A percentile compares a stretch with the other conserved stretches of the same genome.
Conservation (phyloP, 2,113 vertebrate genomes). For the Cygnus buccinator region DNA sequence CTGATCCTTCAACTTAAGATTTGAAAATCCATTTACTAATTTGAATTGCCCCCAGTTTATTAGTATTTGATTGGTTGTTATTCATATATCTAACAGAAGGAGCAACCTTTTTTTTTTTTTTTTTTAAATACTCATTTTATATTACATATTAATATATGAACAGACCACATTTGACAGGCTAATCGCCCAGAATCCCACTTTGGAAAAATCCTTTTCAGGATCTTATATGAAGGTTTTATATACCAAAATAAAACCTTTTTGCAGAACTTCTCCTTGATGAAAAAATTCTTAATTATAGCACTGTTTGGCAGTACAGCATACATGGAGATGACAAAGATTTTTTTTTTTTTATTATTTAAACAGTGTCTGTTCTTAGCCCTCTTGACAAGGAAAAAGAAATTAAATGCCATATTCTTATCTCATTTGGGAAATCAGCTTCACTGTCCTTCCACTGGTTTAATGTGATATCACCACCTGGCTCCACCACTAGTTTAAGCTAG, state of each 20-base stretch:
- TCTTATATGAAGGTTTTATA: not conserved
- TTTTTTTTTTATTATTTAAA: not conserved
- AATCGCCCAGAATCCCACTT: not conserved
- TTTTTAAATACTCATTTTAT: not conserved
- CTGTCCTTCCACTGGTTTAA: not conserved
- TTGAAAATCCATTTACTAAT: not conserved
- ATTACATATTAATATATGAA: not conserved
- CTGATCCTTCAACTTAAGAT: not conserved
- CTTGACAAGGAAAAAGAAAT: not conserved
- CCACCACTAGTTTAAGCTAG: not conserved
- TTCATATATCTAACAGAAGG: not conserved
- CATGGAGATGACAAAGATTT: not conserved
- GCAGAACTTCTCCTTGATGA: not conserved
- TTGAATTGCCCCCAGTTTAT: not conserved
- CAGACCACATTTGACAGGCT: not conserved
- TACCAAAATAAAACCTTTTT: not conserved
- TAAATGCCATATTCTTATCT: not conserved
- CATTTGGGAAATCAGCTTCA: not conserved
- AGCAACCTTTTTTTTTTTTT: not conserved
- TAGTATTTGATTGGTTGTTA: not conserved
- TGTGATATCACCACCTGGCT: not conserved
- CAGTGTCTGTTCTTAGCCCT: not conserved
- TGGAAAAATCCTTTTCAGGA: not conserved
- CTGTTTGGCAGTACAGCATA: not conserved
- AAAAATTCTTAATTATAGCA: not conserved